Evolutionary conservation across 1,140 invertebrate genomes (phyloP), one percentile per base, ranked within the genome.

Genomic region (Meteorus sp.): DNA sequence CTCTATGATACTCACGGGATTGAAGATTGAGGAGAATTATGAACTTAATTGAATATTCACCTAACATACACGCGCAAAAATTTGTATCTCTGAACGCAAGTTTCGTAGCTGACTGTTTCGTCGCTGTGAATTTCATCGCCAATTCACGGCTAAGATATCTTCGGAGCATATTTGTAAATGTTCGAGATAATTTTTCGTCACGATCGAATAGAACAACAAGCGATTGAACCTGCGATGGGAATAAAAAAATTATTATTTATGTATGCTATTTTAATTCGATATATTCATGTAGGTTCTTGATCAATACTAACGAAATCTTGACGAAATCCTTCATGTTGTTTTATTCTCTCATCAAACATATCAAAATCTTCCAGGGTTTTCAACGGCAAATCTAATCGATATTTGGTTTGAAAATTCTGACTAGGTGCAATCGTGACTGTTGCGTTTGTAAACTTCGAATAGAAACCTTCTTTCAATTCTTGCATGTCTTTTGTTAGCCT

Each of bases 121-220:
- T 47, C 2, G 44, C 44, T 47, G 44, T 47, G 44, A 47, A 47
- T 47, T 47, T 47, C 44, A 47, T 47, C 3, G 44, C 44, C 22
- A 47, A 25, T 23, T 47, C 44, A n/a, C 44, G 44, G 25, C 44
- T 47, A 7, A 47, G 22, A 13, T 47, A 25, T 6, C 44, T 19
- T 22, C 44, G 44, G 22, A 47, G 22, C 6, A 47, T 25, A 47
- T 23, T 47, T 13, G 44, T 47, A 13, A 47, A 5, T 13, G 22
- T 47, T 47, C 44, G 22, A 9, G 44, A 23, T 2, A 47, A 11
- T 47, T 23, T 20, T 8, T 47, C 44, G 7, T 47, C 44, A 47
- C 44, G 44, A 47, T 47, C 44, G 44, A 47, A 47, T 4, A 22
- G n/a, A 8, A 23, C 44, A 1, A 47, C 4, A 5, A 47, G 44